Conservation (phyloP, 2,113 vertebrate genomes). For the Cheirogaleus medius region DNA sequence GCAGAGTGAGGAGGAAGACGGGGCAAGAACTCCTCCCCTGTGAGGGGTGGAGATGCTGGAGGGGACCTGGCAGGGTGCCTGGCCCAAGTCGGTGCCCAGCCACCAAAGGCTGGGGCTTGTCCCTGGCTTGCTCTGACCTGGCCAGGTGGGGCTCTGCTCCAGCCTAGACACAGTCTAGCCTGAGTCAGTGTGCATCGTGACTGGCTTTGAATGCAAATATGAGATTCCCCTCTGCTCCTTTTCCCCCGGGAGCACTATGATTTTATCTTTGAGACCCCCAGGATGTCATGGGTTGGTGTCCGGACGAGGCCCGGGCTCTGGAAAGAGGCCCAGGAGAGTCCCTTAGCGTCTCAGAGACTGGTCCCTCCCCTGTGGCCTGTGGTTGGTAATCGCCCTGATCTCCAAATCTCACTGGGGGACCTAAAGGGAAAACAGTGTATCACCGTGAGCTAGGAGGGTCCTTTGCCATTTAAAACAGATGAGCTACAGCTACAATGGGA, state of each 20-base stretch:
- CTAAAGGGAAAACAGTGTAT: not conserved
- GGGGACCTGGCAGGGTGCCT: not conserved
- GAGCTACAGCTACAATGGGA: fast-evolving
- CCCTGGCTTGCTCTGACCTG: not conserved
- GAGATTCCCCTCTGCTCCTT: not conserved
- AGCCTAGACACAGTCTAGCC: not conserved
- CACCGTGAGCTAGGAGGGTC: not conserved
- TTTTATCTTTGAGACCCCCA: not conserved
- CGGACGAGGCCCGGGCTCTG: not conserved
- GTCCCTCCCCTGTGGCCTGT: fast-evolving
- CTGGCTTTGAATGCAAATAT: not conserved
- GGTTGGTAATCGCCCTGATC: not conserved
- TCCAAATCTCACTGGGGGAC: not conserved
- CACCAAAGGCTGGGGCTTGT: not conserved
- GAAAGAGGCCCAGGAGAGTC: not conserved
- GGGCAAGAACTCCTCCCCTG: not conserved
- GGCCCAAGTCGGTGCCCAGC: not conserved
- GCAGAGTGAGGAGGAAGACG: not conserved
- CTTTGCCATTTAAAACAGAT: not conserved
- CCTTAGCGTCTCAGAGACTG: not conserved
- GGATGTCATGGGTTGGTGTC: fast-evolving
- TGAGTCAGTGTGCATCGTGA: not conserved
- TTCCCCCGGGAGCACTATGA: not conserved
- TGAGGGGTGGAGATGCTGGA: not conserved
- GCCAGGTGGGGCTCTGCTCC: not conserved